phyloP scores from a whole-genome alignment of 2,797 vertebrate genomes.

The Anableps anableps region DNA sequence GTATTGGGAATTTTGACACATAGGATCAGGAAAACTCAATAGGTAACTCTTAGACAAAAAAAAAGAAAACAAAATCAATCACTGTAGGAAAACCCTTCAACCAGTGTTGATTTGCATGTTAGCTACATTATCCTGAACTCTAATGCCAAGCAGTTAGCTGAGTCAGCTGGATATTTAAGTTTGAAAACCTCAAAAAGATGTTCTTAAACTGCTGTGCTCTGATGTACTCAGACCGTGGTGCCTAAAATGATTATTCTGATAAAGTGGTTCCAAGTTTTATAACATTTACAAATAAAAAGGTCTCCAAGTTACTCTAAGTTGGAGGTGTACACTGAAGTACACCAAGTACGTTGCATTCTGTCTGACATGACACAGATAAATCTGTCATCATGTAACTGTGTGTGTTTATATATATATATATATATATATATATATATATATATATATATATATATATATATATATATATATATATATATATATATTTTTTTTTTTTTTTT shows the following conservation, averaged over 20 bases:
- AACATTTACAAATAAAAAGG: too few species aligned
- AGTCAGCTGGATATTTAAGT: too few species aligned
- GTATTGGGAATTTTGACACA: conserved; percentile 20
- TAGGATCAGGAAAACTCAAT: conserved; percentile 17
- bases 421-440: too few species aligned
- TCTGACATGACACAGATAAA: neutral
- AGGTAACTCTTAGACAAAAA: conserved; percentile 16
- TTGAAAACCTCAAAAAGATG: neutral
- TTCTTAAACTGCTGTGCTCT: neutral
- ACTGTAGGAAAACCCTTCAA: neutral
- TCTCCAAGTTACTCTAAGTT: too few species aligned
- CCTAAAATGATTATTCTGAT: neutral
- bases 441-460: too few species aligned
- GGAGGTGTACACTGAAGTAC: too few species aligned
- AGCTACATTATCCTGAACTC: neutral
- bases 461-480: too few species aligned
- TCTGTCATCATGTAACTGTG: too few species aligned
- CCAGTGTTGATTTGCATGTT: neutral
- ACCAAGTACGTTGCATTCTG: neutral
- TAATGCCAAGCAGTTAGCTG: neutral
- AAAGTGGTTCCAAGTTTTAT: neutral
- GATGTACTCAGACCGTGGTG: neutral
- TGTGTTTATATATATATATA: too few species aligned
- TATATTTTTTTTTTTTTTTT: too few species aligned
- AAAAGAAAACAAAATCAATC: conserved; percentile 4